A percentile compares a stretch with the other conserved stretches of the same genome.
Evolutionary conservation across 2,888 invertebrate genomes (phyloP).

Genomic region (Drosophila trichaetosa): DNA sequence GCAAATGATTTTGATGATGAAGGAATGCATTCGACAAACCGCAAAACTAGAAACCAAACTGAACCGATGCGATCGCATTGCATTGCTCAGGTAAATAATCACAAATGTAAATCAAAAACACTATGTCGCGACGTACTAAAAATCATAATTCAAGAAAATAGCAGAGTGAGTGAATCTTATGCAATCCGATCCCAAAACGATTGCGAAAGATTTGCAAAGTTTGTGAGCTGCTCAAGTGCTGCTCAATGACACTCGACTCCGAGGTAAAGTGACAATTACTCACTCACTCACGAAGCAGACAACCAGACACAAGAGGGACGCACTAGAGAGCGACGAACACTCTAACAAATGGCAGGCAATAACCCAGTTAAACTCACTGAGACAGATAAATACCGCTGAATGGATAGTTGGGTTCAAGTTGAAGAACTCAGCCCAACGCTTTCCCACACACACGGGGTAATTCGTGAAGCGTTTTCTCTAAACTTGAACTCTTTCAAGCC

Average conservation of each 20-base stretch:
- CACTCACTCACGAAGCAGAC: conserved; percentile 28
- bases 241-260: conserved; percentile 12
- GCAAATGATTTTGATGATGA: conserved; percentile 1
- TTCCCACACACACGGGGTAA: conserved; percentile 64
- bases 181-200: conserved; percentile 46
- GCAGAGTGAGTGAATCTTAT: conserved; percentile 37
- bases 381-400: conserved; percentile 7
- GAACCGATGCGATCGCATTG: conserved; percentile 14
- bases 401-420: conserved; percentile 12
- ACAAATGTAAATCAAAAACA: conserved; percentile 12
- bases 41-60: conserved; percentile 38
- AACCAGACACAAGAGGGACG: background rate
- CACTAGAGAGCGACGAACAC: background rate
- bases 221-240: conserved; percentile 24
- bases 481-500: background rate
- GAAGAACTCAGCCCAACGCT: conserved; percentile 25
- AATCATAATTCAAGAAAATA: background rate
- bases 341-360: conserved; percentile 21
- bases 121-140: conserved; percentile 1
- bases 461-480: conserved; percentile 23
- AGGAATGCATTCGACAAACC: conserved; percentile 34
- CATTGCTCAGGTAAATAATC: conserved; percentile 34
- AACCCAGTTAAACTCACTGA: conserved; percentile 3
- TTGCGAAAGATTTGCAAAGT: conserved; percentile 33
- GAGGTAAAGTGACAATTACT: conserved; percentile 51